Conservation (phyloP, 1,140 invertebrate genomes). For the Bombus vancouverensis region DNA sequence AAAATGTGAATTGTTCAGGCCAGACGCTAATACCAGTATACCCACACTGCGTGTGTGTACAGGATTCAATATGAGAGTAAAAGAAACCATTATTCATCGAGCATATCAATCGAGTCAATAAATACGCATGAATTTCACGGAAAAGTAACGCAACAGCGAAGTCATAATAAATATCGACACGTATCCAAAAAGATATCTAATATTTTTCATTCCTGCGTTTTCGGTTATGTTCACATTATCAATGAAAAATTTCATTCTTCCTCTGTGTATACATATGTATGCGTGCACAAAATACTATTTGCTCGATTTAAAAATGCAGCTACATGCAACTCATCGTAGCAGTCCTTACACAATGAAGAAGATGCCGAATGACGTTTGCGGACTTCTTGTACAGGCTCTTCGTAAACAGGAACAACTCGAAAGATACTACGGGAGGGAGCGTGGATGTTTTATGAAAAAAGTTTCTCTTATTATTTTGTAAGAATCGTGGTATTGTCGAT, state of each 20-base stretch:
- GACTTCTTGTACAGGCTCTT: slow-evolving; percentile 20
- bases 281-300: background rate
- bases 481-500: background rate
- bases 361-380: slow-evolving; percentile 9
- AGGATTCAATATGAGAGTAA: background rate
- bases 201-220: background rate
- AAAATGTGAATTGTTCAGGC: slow-evolving; percentile 29
- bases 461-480: slow-evolving; percentile 9
- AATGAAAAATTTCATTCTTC: no score
- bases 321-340: background rate
- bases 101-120: background rate
- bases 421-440: background rate
- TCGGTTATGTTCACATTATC: no score
- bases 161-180: no score
- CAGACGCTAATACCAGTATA: slow-evolving; percentile 14
- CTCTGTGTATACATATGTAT: no score
- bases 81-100: slow-evolving; percentile 21
- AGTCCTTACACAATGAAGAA: background rate
- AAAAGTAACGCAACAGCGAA: background rate
- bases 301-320: background rate
- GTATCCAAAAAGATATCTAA: background rate
- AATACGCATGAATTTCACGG: background rate
- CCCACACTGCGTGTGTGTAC: background rate
- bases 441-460: slow-evolving; percentile 40
- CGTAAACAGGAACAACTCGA: slow-evolving; percentile 13